Evolutionary conservation across 2,888 invertebrate genomes (phyloP).

Genomic region (Tethea ocularis): DNA sequence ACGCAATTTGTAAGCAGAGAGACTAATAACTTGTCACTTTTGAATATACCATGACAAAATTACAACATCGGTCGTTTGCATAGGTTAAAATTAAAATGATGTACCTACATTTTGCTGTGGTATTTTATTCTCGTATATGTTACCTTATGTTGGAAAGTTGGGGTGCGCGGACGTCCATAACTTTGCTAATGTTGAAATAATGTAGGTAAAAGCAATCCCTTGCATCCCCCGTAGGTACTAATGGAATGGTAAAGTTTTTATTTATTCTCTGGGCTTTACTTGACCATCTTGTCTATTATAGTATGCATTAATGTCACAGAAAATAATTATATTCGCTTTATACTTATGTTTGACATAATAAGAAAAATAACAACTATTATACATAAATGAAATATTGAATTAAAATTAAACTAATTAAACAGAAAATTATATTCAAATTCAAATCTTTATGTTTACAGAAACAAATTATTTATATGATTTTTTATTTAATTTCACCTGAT

Average conservation of each 20-base stretch:
- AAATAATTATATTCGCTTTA: too few species aligned
- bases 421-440: too few species aligned
- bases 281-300: too few species aligned
- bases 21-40: background rate
- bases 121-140: constrained; percentile 48
- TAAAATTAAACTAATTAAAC: too few species aligned
- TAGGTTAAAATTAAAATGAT: constrained; percentile 62
- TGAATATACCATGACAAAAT: constrained; percentile 33
- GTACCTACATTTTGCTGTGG: constrained; percentile 50
- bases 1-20: background rate
- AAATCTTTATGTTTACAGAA: too few species aligned
- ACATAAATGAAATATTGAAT: too few species aligned
- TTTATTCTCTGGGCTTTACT: constrained; percentile 23
- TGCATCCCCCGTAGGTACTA: constrained; percentile 26
- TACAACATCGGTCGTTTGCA: constrained; percentile 53
- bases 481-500: too few species aligned
- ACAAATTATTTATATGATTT: background rate
- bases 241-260: constrained; percentile 45
- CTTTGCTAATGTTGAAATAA: constrained; percentile 72
- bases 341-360: too few species aligned
- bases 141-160: constrained; percentile 57
- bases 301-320: too few species aligned
- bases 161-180: constrained; percentile 56
- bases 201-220: constrained; percentile 42
- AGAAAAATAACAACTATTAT: too few species aligned